phyloP scores from a whole-genome alignment of 92 coral and sea anemone genomes.

The Bergia sp. region DNA sequence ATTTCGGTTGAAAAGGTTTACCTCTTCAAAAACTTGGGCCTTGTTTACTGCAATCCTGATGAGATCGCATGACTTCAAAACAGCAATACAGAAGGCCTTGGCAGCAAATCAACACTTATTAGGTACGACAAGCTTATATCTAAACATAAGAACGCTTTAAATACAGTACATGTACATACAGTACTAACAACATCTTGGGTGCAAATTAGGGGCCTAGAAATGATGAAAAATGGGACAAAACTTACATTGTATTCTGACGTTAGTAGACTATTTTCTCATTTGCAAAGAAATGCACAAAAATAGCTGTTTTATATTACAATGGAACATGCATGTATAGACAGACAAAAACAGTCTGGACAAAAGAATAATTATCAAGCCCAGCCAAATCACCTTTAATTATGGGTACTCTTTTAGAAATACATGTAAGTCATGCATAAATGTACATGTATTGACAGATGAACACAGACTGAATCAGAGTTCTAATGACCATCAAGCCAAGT shows the following conservation, averaged over 20 bases:
- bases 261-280: too few relatives aligned
- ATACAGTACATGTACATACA: too few relatives aligned
- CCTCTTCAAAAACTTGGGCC: conserved; percentile 99
- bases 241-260: too few relatives aligned
- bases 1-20: background rate
- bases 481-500: conserved; percentile 99
- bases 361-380: conserved; percentile 97
- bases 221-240: too few relatives aligned
- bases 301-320: too few relatives aligned
- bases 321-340: conserved; percentile 93
- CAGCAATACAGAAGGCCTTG: conserved; percentile 93
- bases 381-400: conserved; percentile 89
- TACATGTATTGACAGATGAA: conserved; percentile 92
- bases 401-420: conserved; percentile 89
- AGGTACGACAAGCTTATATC: background rate
- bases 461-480: conserved; percentile 91
- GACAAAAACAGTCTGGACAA: conserved; percentile 93
- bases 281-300: too few relatives aligned
- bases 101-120: background rate
- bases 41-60: conserved; percentile 87
- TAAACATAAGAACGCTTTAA: background rate
- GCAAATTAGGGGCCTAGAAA: too few relatives aligned
- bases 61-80: conserved; percentile 88
- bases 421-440: too few relatives aligned
- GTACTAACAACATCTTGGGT: too few relatives aligned